phyloP scores from a whole-genome alignment of 2,888 invertebrate species.

The Alsophila aescularia region DNA sequence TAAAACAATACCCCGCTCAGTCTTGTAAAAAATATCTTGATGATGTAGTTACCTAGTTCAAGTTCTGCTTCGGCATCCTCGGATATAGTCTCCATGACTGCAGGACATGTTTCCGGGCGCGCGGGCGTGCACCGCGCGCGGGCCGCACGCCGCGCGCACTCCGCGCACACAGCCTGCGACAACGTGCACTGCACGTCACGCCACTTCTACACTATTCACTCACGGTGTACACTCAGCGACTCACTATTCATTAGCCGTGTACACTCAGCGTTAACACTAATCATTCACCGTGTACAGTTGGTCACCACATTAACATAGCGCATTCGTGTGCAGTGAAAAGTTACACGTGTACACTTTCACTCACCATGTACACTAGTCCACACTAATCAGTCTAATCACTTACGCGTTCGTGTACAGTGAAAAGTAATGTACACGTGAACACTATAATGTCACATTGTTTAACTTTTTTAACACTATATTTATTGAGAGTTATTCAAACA shows the following conservation, averaged over 20 bases:
- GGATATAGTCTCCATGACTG: constrained; percentile 87
- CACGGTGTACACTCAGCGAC: neutral
- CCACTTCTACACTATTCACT: constrained; percentile 3
- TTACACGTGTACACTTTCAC: neutral
- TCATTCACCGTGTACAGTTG: neutral
- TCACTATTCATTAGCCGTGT: neutral
- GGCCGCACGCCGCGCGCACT: constrained; percentile 73
- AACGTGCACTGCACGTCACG: constrained; percentile 46
- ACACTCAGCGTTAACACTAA: neutral
- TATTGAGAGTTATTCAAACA: neutral
- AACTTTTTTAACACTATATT: neutral
- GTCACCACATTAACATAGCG: neutral
- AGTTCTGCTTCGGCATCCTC: constrained; percentile 88
- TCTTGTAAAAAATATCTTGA: too few relatives aligned
- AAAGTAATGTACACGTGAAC: too few relatives aligned
- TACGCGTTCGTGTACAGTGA: too few relatives aligned
- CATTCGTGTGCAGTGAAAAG: too few relatives aligned
- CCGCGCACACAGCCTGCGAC: constrained; percentile 56
- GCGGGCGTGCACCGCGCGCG: constrained; percentile 69
- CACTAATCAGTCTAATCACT: too few relatives aligned
- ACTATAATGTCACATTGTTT: too few relatives aligned
- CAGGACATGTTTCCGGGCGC: constrained; percentile 70
- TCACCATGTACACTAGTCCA: too few relatives aligned
- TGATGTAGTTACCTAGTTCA: constrained; percentile 85
- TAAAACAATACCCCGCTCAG: too few relatives aligned